Evolutionary conservation across 2,888 invertebrate genomes (phyloP), one percentile per base, ranked within the genome.

Genomic region (Syrphus vitripennis): DNA sequence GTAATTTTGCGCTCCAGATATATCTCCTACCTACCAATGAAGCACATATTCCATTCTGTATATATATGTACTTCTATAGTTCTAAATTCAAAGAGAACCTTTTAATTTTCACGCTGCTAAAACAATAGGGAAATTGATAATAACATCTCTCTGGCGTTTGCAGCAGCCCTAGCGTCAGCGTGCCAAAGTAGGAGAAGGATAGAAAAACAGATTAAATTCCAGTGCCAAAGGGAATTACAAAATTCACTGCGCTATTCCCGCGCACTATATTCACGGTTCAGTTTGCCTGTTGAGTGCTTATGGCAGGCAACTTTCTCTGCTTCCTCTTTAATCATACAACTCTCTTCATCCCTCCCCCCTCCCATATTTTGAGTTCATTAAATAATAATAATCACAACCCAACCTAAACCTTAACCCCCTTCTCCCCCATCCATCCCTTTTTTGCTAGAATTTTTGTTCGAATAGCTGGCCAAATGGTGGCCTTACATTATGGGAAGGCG

Each of bases 151-250:
- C n/a, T n/a, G n/a, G n/a, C 24, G 19, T 65, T 45, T 5, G 29
- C 19, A 21, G 42, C 63, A 34, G 10, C 12, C 34, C 34, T 1
- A 12, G 7, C 14, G 10, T 16, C 10, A 50, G 21, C 5, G 14
- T 7, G 26, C 7, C 19, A 24, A 42, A 40, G 21, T 59, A 48
- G 63, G 45, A 76, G 21, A 70, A 57, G 65, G 42, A 71, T 31
- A 45, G 59, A 53, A 77, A 65, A 82, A 48, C 50, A 82, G 82
- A 86, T 82, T 82, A 82, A 82, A 82, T 82, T 82, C 82, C 57
- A 78, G 50, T 26, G 81, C 77, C 86, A 77, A 78, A 86, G 86
- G 86, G 86, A 78, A 86, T 86, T 82, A 82, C 82, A 78, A 82
- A 82, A 82, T 74, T 71, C 40, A n/a, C 55, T 63, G 29, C 50